Conservation (phyloP, 2,797 vertebrate species). For the Neosilurus mollespiculum region DNA sequence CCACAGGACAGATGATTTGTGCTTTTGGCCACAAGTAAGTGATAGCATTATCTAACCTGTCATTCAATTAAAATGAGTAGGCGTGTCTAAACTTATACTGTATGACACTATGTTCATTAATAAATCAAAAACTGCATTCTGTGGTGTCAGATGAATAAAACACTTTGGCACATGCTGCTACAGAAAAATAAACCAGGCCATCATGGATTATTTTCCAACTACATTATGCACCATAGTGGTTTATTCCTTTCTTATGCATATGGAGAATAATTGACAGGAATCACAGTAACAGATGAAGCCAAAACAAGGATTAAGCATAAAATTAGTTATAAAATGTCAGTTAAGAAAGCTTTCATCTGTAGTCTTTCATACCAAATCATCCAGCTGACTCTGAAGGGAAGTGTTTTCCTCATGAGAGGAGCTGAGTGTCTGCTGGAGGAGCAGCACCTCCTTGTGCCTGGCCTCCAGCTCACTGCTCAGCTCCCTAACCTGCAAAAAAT, state of each 20-base stretch:
- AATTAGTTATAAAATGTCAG: neutral
- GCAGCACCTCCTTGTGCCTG: conserved; percentile 73
- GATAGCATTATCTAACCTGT: no score
- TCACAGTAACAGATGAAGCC: neutral
- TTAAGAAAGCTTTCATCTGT: neutral
- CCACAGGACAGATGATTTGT: neutral
- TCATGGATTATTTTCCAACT: neutral
- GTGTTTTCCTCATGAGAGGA: conserved; percentile 75
- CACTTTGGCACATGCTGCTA: neutral
- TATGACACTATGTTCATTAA: neutral
- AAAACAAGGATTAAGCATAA: neutral
- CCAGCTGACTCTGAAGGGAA: conserved; percentile 78
- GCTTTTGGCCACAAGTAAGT: neutral
- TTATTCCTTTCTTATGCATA: neutral
- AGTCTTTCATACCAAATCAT: conserved; percentile 74
- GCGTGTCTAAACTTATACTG: no score
- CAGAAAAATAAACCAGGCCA: neutral
- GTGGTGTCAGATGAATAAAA: neutral
- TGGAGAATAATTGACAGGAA: neutral
- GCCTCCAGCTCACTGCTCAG: conserved; percentile 76
- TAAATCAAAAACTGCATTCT: neutral
- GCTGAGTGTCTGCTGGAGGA: conserved; percentile 74
- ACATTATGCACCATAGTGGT: neutral
- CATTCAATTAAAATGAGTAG: no score
- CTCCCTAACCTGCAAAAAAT: conserved; percentile 71